Percentiles rank a stretch among this genome's conserved stretches.
These are phyloP conservation scores for Heterodera carotae DNA, from an alignment of 1,140 invertebrate genomes.

Conservation along the genomic window DNA sequence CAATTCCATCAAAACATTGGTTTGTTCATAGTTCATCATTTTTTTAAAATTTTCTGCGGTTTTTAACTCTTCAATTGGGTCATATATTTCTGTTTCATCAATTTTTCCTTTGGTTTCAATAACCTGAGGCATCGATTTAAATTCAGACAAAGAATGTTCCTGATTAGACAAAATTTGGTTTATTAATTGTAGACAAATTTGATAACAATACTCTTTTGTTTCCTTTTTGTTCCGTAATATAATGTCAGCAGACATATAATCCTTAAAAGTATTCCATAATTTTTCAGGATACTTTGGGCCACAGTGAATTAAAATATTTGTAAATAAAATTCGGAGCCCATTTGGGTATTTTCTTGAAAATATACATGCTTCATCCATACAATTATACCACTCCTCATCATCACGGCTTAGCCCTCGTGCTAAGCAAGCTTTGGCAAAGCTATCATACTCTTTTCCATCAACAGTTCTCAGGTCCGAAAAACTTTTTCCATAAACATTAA, in stretches of 20 bases:
- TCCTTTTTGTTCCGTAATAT: background rate
- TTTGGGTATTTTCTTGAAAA: constrained; percentile 1
- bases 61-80: background rate
- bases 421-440: constrained; percentile 7
- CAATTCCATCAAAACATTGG: too few relatives aligned
- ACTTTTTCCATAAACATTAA: constrained; percentile 1
- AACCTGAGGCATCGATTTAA: background rate
- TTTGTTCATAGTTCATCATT: background rate
- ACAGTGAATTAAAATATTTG: too few relatives aligned
- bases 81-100: background rate
- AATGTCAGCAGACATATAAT: too few relatives aligned
- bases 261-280: constrained; percentile 13
- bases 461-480: constrained; percentile 9
- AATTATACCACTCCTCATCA: constrained; percentile 17
- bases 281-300: constrained; percentile 4
- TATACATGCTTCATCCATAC: too few relatives aligned
- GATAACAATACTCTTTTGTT: background rate
- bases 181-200: too few relatives aligned
- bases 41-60: background rate
- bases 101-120: background rate
- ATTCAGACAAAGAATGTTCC: background rate
- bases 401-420: background rate
- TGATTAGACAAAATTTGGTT: background rate
- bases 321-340: background rate
- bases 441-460: background rate